A percentile compares a stretch with the other conserved stretches of the same genome.
These are phyloP conservation scores for Hyalella azteca DNA, from an alignment of 2,888 invertebrate genomes.

Conservation along the genomic window DNA sequence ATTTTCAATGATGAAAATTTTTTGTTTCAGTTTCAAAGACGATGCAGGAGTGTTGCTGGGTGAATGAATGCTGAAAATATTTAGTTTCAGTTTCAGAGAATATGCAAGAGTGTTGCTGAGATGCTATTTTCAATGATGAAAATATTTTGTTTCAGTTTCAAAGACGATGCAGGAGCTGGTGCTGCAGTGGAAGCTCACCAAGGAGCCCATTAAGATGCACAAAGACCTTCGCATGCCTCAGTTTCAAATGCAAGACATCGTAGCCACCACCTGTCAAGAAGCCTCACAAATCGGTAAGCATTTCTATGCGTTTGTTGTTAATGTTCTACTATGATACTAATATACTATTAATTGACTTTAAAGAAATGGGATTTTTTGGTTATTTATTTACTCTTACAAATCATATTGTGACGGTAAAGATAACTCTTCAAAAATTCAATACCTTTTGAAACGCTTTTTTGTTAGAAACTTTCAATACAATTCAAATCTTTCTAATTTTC, in stretches of 20 bases:
- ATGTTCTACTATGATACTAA: too few relatives aligned
- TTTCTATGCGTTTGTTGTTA: too few relatives aligned
- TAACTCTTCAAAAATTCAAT: background rate
- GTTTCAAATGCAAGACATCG: constrained; percentile 64
- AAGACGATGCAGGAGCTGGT: constrained; percentile 65
- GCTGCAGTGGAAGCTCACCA: constrained; percentile 63
- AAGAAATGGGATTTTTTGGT: too few relatives aligned
- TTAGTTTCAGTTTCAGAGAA: constrained; percentile 65
- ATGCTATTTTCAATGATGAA: too few relatives aligned
- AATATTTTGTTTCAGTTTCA: constrained; percentile 63
- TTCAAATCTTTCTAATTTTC: too few relatives aligned
- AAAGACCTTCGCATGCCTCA: constrained; percentile 65
- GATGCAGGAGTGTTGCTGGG: constrained; percentile 65
- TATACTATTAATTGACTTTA: too few relatives aligned
- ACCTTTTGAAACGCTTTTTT: constrained; percentile 47
- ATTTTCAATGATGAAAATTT: too few relatives aligned
- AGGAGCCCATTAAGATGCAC: constrained; percentile 64
- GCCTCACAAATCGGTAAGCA: constrained; percentile 65
- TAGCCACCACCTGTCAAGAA: constrained; percentile 64
- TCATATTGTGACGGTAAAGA: too few relatives aligned
- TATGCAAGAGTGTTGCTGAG: too few relatives aligned
- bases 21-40: constrained; percentile 65
- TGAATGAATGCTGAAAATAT: too few relatives aligned
- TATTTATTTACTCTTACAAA: too few relatives aligned
- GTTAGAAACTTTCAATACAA: too few relatives aligned